Conservation (phyloP, 2,113 vertebrate genomes). For the Cathartes aura region DNA sequence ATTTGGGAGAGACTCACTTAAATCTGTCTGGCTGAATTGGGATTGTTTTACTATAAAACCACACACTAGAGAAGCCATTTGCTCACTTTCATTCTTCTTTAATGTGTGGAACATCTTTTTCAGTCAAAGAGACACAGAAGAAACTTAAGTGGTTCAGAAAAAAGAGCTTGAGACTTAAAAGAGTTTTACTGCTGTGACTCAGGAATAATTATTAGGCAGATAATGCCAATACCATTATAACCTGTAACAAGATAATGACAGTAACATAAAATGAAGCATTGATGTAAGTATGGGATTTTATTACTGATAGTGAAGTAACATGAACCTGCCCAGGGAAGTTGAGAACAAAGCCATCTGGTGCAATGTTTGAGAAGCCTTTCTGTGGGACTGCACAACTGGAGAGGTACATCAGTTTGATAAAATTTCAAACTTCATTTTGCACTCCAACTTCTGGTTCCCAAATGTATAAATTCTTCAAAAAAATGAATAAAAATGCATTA, state of each 20-base stretch:
- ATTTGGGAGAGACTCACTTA: background rate
- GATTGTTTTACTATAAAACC: background rate
- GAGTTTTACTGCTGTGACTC: background rate
- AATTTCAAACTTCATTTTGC: background rate
- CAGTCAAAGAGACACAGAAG: background rate
- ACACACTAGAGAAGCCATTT: background rate
- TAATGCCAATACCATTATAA: conserved; percentile 19
- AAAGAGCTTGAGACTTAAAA: background rate
- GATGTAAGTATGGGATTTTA: background rate
- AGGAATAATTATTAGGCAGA: conserved; percentile 26
- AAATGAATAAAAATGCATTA: background rate
- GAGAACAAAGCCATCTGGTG: conserved; percentile 7
- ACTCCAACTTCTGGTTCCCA: background rate
- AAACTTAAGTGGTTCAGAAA: conserved; percentile 23
- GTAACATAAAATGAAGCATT: conserved; percentile 5
- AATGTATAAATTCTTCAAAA: background rate
- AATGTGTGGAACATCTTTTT: conserved; percentile 13
- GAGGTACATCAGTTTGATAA: background rate
- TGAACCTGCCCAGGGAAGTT: background rate
- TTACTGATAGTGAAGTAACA: background rate
- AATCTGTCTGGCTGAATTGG: background rate
- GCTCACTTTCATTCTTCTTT: background rate
- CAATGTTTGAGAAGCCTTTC: background rate
- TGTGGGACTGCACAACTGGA: background rate
- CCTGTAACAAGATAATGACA: conserved; percentile 6